These are phyloP conservation scores for Iphiclides podalirius DNA, from an alignment of 2,888 invertebrate species.

Conservation along the genomic window DNA sequence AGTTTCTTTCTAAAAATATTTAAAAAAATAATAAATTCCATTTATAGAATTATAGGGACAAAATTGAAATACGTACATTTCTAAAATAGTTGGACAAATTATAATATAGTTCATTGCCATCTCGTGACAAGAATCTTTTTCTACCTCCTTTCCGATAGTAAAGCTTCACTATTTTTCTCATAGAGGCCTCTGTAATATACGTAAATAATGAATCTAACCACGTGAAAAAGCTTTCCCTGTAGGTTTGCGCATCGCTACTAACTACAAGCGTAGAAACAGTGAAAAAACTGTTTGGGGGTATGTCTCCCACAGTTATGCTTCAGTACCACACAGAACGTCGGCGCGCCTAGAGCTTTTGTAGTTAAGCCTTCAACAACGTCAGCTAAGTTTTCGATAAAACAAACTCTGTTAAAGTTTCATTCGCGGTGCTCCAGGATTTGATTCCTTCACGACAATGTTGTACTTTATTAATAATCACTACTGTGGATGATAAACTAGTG, in stretches of 20 bases:
- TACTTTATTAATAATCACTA: not conserved
- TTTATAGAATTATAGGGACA: too few relatives aligned
- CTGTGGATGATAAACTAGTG: slow-evolving; percentile 11
- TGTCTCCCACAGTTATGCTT: slow-evolving; percentile 46
- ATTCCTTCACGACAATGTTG: not conserved
- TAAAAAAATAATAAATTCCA: too few relatives aligned
- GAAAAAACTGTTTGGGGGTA: slow-evolving; percentile 55
- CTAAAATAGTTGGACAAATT: too few relatives aligned
- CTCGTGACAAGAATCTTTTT: too few relatives aligned
- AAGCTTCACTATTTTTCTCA: slow-evolving; percentile 14
- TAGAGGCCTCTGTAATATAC: slow-evolving; percentile 42
- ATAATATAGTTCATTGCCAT: too few relatives aligned
- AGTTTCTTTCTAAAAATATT: too few relatives aligned
- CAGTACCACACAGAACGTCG: slow-evolving; percentile 61
- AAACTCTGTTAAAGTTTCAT: slow-evolving; percentile 17
- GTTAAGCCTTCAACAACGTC: slow-evolving; percentile 15
- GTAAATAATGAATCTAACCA: slow-evolving; percentile 40
- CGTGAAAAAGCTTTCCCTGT: slow-evolving; percentile 59
- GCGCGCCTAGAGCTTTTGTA: slow-evolving; percentile 39
- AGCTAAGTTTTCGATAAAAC: slow-evolving; percentile 51
- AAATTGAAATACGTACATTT: too few relatives aligned
- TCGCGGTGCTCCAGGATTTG: not conserved
- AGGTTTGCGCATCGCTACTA: slow-evolving; percentile 62
- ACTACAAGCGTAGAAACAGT: slow-evolving; percentile 53
- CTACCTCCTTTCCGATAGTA: too few relatives aligned